A percentile compares a stretch with the other conserved stretches of the same genome.
Conservation (phyloP, 2,113 vertebrate species). For the Oncorhynchus masou region DNA sequence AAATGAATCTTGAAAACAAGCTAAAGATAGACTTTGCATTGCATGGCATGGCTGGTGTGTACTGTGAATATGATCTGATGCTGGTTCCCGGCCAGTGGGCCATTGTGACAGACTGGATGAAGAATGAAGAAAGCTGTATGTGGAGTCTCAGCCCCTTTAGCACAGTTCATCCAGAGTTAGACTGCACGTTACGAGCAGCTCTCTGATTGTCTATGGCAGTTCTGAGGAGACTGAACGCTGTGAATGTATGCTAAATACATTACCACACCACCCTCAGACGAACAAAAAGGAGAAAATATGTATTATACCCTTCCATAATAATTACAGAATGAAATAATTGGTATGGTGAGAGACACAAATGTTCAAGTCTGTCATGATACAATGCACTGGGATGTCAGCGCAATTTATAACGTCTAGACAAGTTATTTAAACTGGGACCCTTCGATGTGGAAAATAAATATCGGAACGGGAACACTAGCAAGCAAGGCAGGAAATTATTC, state of each 20-base stretch:
- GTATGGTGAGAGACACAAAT: conserved; percentile 31
- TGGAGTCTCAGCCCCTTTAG: conserved; percentile 3
- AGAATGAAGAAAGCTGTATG: conserved; percentile 3
- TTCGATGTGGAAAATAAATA: conserved; percentile 35
- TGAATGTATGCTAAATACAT: conserved; percentile 42
- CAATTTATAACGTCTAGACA: conserved; percentile 63
- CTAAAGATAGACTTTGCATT: conserved; percentile 18
- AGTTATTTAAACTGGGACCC: conserved; percentile 42
- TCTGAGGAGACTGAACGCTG: conserved; percentile 21
- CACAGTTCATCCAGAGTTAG: conserved; percentile 45
- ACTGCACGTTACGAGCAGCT: conserved; percentile 25
- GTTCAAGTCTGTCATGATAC: conserved; percentile 37
- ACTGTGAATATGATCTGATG: conserved; percentile 19
- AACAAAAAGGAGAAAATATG: conserved; percentile 8
- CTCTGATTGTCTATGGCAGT: conserved; percentile 42
- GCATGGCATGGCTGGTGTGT: neutral
- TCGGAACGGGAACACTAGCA: conserved; percentile 41
- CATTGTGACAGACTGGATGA: neutral
- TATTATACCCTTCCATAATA: conserved; percentile 34
- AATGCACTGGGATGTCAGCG: conserved; percentile 40
- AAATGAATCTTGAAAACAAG: conserved; percentile 30
- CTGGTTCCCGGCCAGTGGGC: conserved; percentile 11
- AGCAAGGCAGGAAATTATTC: conserved; percentile 48
- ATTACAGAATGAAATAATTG: conserved; percentile 37
- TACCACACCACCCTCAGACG: conserved; percentile 22